A percentile compares a stretch with the other conserved stretches of the same genome.
Evolutionary conservation across 2,113 vertebrate genomes (phyloP).

Genomic region (Pachyramphus minor): DNA sequence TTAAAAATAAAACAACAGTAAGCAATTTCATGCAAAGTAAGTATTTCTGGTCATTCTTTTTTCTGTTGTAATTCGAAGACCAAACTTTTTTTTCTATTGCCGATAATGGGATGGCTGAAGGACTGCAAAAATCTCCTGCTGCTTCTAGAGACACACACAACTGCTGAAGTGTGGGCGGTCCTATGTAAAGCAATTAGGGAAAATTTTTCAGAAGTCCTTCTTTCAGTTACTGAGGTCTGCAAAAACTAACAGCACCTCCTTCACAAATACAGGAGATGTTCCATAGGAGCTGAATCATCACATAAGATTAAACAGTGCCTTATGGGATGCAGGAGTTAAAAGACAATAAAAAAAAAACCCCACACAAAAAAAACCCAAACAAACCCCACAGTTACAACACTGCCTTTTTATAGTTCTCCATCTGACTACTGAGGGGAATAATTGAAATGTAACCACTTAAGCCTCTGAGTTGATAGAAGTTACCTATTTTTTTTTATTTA

Average conservation of each 20-base stretch:
- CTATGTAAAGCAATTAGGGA: not conserved
- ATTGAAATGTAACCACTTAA: not conserved
- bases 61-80: not conserved
- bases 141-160: not conserved
- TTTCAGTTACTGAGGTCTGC: not conserved
- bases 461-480: not conserved
- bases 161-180: fast-evolving
- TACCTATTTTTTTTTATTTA: not conserved
- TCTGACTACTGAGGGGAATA: not conserved
- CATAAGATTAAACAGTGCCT: not conserved
- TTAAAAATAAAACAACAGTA: too few relatives aligned
- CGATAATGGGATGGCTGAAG: not conserved
- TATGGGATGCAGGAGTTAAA: not conserved
- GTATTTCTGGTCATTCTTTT: not conserved
- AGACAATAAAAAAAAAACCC: not conserved
- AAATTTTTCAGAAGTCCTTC: not conserved
- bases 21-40: not conserved
- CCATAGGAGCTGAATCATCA: not conserved
- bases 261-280: not conserved
- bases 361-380: too few relatives aligned
- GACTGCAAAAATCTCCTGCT: not conserved
- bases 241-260: not conserved
- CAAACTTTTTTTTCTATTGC: not conserved
- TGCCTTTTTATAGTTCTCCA: not conserved
- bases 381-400: not conserved